A percentile compares a stretch with the other conserved stretches of the same genome.
Conservation (phyloP, 2,113 vertebrate species). For the Xerus inauris region DNA sequence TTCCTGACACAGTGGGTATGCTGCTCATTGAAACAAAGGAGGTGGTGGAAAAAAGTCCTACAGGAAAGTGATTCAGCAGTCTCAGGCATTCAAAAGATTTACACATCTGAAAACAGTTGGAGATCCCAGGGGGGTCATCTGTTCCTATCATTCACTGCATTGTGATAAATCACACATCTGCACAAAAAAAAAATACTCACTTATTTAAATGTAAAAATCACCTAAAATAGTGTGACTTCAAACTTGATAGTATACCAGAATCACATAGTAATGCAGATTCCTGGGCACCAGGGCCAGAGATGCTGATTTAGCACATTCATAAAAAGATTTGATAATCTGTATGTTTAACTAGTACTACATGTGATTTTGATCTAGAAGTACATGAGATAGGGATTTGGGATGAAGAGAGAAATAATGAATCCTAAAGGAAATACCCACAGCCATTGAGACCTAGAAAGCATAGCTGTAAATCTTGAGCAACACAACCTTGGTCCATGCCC, state of each 20-base stretch:
- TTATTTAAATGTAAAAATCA: constrained; percentile 52
- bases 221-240: background rate
- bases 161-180: constrained; percentile 1
- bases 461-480: too few relatives aligned
- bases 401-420: too few relatives aligned
- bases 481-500: too few relatives aligned
- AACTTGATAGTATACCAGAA: background rate
- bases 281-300: background rate
- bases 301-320: background rate
- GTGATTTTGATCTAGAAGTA: constrained; percentile 5
- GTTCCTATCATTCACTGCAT: background rate
- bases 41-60: background rate
- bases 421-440: too few relatives aligned
- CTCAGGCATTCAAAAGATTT: constrained; percentile 11
- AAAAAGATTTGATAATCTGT: background rate
- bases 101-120: background rate
- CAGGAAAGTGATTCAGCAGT: background rate
- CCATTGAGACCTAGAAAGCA: too few relatives aligned
- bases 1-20: background rate
- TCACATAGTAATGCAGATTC: background rate
- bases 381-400: too few relatives aligned
- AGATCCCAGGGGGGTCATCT: background rate
- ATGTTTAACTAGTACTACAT: background rate
- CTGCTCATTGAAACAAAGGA: background rate
- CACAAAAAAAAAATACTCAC: background rate